phyloP scores from a whole-genome alignment of 2,797 vertebrate species.

The Crenuchus spilurus region DNA sequence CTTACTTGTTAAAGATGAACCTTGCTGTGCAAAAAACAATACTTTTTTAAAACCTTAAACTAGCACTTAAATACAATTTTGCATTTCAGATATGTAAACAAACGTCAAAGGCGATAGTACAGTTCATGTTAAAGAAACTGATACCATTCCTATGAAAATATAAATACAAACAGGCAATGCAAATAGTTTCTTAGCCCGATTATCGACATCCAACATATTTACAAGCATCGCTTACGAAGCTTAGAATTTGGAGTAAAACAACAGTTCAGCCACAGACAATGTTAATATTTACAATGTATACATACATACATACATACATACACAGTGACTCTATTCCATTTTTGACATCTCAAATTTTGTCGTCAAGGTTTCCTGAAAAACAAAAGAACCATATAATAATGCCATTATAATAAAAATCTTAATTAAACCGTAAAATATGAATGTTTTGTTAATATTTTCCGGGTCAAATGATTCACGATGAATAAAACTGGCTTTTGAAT shows the following conservation, averaged over 20 bases:
- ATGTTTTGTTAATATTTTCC: no score
- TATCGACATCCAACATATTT: slow-evolving; percentile 55
- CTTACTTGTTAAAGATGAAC: slow-evolving; percentile 31
- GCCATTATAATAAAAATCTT: background rate
- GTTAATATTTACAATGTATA: slow-evolving; percentile 36
- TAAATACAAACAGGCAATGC: slow-evolving; percentile 63
- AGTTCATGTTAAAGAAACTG: slow-evolving; percentile 47
- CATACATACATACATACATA: slow-evolving; percentile 24
- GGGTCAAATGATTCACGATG: background rate
- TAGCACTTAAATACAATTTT: slow-evolving; percentile 52
- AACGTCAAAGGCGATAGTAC: slow-evolving; percentile 49
- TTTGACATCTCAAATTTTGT: slow-evolving; percentile 86
- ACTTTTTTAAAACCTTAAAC: slow-evolving; percentile 46
- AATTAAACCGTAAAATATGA: no score
- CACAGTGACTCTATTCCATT: slow-evolving; percentile 75
- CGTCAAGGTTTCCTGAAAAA: slow-evolving; percentile 77
- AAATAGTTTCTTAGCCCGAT: slow-evolving; percentile 47
- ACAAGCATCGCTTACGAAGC: slow-evolving; percentile 67
- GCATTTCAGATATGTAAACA: slow-evolving; percentile 54
- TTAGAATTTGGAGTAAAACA: slow-evolving; percentile 60
- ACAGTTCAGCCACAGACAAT: slow-evolving; percentile 30
- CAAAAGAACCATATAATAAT: slow-evolving; percentile 20
- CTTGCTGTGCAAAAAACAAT: slow-evolving; percentile 33
- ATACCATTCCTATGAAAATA: slow-evolving; percentile 51
- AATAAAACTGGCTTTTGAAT: background rate